A percentile compares a stretch with the other conserved stretches of the same genome.
Evolutionary conservation across 2,888 invertebrate species (phyloP).

Genomic region (Rhamphomyia laevipes): DNA sequence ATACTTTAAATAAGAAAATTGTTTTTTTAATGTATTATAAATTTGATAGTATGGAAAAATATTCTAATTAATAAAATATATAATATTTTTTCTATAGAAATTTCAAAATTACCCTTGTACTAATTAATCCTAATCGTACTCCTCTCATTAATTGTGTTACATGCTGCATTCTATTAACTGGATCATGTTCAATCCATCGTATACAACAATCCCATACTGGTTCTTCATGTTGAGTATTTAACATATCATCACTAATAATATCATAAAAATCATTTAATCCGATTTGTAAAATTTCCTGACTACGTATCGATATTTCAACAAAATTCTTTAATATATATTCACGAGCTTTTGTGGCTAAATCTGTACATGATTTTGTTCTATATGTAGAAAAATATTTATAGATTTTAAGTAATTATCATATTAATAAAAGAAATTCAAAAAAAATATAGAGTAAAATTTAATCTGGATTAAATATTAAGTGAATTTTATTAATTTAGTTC

Average conservation of each 20-base stretch:
- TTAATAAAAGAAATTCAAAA: too few species aligned
- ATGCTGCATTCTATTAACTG: conserved; percentile 56
- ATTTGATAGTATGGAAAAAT: neutral
- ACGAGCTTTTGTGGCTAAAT: conserved; percentile 55
- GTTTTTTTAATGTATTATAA: neutral
- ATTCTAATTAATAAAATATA: neutral
- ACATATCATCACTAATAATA: conserved; percentile 68
- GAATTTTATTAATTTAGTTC: neutral
- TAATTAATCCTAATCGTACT: conserved; percentile 69
- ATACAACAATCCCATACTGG: conserved; percentile 76
- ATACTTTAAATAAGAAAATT: conserved; percentile 53
- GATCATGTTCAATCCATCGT: conserved; percentile 75
- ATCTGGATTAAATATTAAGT: neutral
- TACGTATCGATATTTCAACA: conserved; percentile 56
- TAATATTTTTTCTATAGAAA: neutral
- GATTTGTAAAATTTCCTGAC: conserved; percentile 62
- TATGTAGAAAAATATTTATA: neutral
- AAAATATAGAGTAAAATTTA: conserved; percentile 3
- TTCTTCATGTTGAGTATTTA: conserved; percentile 81
- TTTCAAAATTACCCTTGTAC: conserved; percentile 48
- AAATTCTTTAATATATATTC: conserved; percentile 67
- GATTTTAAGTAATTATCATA: too few species aligned
- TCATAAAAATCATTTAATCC: conserved; percentile 60
- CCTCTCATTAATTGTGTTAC: conserved; percentile 70
- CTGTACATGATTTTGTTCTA: conserved; percentile 58